These are phyloP conservation scores for Drosophila pandora DNA, from an alignment of 1,140 invertebrate species.

Conservation along the genomic window DNA sequence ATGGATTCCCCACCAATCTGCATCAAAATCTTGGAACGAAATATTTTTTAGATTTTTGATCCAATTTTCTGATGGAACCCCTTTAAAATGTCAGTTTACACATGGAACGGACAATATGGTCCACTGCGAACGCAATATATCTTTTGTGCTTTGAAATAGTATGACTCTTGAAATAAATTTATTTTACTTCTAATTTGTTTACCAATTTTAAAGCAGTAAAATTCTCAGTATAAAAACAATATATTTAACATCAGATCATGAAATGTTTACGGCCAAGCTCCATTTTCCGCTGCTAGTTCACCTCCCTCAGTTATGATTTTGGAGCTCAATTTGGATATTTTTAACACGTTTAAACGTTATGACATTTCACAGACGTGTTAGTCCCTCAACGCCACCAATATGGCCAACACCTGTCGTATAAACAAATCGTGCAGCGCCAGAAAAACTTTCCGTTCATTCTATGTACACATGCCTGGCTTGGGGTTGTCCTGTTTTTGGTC, in stretches of 20 bases:
- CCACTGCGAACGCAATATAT: too few species aligned
- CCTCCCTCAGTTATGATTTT: constrained; percentile 9
- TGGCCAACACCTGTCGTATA: constrained; percentile 78
- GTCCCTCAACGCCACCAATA: constrained; percentile 69
- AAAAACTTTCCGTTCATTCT: constrained; percentile 45
- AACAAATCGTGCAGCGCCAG: constrained; percentile 52
- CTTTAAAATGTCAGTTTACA: too few species aligned
- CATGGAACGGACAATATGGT: too few species aligned
- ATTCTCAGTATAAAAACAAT: background rate
- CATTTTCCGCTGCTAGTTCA: constrained; percentile 9
- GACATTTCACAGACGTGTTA: constrained; percentile 82
- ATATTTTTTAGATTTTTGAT: too few species aligned
- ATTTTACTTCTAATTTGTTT: too few species aligned
- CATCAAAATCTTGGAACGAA: too few species aligned
- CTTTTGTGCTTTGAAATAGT: too few species aligned
- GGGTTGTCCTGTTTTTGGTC: constrained; percentile 19
- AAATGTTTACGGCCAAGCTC: background rate
- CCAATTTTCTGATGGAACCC: too few species aligned
- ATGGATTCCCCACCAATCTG: too few species aligned
- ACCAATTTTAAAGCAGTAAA: too few species aligned
- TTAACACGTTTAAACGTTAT: constrained; percentile 82
- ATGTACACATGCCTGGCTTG: constrained; percentile 20
- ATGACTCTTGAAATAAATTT: too few species aligned
- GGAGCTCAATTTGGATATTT: constrained; percentile 59
- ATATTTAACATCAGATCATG: background rate